A percentile compares a stretch with the other conserved stretches of the same genome.
Evolutionary conservation across 2,797 vertebrate genomes (phyloP).

Genomic region (Sebastes itinus): DNA sequence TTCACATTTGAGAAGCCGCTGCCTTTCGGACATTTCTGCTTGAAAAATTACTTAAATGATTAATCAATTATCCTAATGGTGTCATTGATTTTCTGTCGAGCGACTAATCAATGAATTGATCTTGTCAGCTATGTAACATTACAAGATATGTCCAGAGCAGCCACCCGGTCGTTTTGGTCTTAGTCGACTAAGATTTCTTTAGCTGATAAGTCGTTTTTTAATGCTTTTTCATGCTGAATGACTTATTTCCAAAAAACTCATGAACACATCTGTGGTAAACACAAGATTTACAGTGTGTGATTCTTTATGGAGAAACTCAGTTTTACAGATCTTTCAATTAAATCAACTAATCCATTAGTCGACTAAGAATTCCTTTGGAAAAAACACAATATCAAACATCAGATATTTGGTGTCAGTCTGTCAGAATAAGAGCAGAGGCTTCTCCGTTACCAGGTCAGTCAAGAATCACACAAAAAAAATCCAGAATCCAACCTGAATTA

Average conservation of each 20-base stretch:
- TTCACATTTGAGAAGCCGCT: not conserved
- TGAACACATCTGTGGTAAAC: too few species aligned
- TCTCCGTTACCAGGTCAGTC: not conserved
- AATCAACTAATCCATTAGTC: too few species aligned
- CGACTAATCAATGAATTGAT: not conserved
- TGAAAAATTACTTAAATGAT: not conserved
- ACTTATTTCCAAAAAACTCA: too few species aligned
- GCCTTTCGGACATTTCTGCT: not conserved
- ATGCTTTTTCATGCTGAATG: too few species aligned
- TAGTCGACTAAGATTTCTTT: too few species aligned
- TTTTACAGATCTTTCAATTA: too few species aligned
- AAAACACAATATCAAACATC: not conserved
- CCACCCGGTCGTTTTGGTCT: not conserved
- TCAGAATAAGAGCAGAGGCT: not conserved
- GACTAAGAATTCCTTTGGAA: not conserved
- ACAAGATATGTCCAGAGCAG: not conserved
- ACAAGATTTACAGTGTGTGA: too few species aligned
- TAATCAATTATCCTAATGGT: not conserved
- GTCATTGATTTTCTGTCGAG: not conserved
- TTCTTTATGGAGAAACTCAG: too few species aligned
- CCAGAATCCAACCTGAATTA: not conserved
- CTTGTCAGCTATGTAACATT: not conserved
- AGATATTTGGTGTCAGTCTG: not conserved
- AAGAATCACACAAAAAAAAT: not conserved
- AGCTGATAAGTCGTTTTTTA: rapidly evolving